Percentiles rank a stretch among this genome's conserved stretches.
Evolutionary conservation across 1,140 invertebrate species (phyloP).

Genomic region (Macrotrachela quadricornifera): DNA sequence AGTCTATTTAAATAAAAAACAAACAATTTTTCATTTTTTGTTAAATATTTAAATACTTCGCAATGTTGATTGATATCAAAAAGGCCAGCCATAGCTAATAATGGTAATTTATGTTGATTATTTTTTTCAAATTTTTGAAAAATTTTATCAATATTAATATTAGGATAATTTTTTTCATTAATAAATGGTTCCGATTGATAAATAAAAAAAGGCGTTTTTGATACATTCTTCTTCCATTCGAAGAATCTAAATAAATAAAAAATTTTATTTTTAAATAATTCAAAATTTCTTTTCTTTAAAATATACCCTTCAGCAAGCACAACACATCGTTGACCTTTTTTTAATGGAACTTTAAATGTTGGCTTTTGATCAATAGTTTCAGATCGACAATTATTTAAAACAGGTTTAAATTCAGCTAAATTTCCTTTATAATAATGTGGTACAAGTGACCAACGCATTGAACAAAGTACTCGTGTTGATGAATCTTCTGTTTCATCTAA

Average conservation of each 20-base stretch:
- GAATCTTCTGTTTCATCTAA: too few species aligned
- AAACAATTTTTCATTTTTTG: too few species aligned
- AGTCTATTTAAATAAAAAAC: conserved; percentile 27
- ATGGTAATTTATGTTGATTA: too few species aligned
- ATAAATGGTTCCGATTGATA: conserved; percentile 36
- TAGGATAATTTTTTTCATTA: background rate
- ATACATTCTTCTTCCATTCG: conserved; percentile 47
- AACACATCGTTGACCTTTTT: conserved; percentile 48
- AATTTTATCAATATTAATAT: conserved; percentile 1
- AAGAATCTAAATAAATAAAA: conserved; percentile 38
- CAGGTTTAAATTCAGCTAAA: too few species aligned
- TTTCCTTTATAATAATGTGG: too few species aligned
- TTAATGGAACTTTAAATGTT: conserved; percentile 42
- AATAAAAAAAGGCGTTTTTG: conserved; percentile 56
- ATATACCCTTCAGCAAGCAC: conserved; percentile 51
- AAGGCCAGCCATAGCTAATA: conserved; percentile 52
- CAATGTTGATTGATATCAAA: conserved; percentile 44
- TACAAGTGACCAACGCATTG: too few species aligned
- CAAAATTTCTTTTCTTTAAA: background rate
- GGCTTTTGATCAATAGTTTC: conserved; percentile 47
- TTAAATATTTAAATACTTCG: conserved; percentile 19
- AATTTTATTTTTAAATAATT: background rate
- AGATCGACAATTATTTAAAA: conserved; percentile 51
- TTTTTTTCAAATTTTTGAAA: conserved; percentile 11
- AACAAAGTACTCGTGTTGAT: too few species aligned